These are phyloP conservation scores for Dipodomys stephensi DNA, from an alignment of 2,113 vertebrate genomes.

Conservation along the genomic window DNA sequence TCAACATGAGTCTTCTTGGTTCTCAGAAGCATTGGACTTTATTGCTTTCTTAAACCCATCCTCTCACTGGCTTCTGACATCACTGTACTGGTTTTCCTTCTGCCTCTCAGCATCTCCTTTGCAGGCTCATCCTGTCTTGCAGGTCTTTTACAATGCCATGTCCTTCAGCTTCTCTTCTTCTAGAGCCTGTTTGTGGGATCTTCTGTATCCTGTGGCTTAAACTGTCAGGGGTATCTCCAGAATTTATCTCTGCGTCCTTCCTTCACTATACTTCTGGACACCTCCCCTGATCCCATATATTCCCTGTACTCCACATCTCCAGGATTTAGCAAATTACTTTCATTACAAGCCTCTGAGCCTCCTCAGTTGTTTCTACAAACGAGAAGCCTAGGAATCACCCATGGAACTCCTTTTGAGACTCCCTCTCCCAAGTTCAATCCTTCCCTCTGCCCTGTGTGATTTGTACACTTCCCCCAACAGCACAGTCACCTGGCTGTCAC, in stretches of 20 bases:
- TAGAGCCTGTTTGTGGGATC: neutral
- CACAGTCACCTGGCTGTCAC: neutral
- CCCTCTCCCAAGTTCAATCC: neutral
- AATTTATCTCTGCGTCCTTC: neutral
- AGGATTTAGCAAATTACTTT: neutral
- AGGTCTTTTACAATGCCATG: neutral
- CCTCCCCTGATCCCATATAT: neutral
- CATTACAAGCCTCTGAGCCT: neutral
- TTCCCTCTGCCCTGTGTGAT: neutral
- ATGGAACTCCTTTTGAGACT: neutral
- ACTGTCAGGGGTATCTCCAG: no score
- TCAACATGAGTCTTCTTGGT: neutral
- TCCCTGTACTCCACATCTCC: neutral
- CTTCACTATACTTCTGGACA: neutral
- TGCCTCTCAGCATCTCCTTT: neutral
- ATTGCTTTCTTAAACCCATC: neutral
- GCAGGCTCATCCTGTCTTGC: neutral
- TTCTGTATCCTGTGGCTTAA: neutral
- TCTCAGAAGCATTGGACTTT: neutral
- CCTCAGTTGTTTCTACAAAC: neutral
- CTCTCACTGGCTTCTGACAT: neutral
- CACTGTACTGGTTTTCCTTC: neutral
- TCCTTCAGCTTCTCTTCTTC: neutral
- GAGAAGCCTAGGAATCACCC: neutral
- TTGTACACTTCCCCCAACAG: neutral